Evolutionary conservation across 2,797 vertebrate genomes (phyloP).

Genomic region (Luscinia luscinia): DNA sequence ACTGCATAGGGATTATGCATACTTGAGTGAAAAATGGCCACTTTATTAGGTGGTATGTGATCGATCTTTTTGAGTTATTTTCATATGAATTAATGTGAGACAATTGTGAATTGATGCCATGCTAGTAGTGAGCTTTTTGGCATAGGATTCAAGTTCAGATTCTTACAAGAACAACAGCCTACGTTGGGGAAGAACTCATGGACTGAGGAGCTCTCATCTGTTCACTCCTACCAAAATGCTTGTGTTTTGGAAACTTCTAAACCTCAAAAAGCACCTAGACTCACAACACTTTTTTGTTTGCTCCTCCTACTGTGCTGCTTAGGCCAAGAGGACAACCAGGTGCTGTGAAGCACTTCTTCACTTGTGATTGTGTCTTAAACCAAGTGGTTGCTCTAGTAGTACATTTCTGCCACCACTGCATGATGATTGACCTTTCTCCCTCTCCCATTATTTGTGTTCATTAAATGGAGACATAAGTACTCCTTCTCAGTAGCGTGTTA

Average conservation of each 20-base stretch:
- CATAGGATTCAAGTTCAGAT: background rate
- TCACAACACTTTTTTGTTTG: background rate
- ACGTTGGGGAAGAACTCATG: background rate
- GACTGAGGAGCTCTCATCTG: background rate
- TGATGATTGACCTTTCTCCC: background rate
- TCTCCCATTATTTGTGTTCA: background rate
- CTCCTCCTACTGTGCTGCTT: background rate
- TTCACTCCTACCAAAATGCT: background rate
- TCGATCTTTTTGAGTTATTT: background rate
- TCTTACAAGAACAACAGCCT: background rate
- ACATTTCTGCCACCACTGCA: background rate
- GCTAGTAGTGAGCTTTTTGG: background rate
- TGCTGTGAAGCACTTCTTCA: background rate
- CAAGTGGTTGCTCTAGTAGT: background rate
- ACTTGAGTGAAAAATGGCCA: background rate
- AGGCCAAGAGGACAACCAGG: background rate
- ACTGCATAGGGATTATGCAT: background rate
- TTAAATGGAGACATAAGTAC: background rate
- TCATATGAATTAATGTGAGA: background rate
- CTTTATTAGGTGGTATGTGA: background rate
- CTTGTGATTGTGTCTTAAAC: background rate
- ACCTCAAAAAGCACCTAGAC: background rate
- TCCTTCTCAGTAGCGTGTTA: background rate
- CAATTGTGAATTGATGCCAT: background rate
- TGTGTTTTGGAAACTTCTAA: background rate